These are phyloP conservation scores for Cephalopachus bancanus DNA, from an alignment of 2,797 vertebrate species.

Conservation along the genomic window DNA sequence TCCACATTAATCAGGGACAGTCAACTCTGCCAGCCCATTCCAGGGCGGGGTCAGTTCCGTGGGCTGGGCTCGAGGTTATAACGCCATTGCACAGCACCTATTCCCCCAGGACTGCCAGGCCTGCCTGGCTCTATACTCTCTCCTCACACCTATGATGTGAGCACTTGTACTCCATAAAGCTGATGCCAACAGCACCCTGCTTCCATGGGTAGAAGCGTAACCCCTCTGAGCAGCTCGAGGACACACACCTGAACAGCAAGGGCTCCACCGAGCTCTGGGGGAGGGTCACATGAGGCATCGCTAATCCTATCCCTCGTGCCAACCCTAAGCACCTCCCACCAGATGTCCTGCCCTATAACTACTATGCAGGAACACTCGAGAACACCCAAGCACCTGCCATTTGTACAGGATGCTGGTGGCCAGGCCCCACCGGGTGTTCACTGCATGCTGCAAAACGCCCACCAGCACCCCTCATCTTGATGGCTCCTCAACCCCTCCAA, in stretches of 20 bases:
- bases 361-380: not conserved
- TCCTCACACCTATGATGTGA: not conserved
- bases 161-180: not conserved
- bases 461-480: not conserved
- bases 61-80: not conserved
- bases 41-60: not conserved
- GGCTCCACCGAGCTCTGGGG: not conserved
- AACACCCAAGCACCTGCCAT: rapidly evolving
- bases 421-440: not conserved
- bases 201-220: too few relatives aligned
- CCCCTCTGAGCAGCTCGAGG: not conserved
- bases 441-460: rapidly evolving
- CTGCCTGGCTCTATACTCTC: not conserved
- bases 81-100: not conserved
- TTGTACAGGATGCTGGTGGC: not conserved
- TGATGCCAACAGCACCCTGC: too few relatives aligned
- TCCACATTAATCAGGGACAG: too few relatives aligned
- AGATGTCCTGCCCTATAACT: not conserved
- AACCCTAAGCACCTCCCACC: not conserved
- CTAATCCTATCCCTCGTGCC: not conserved
- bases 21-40: not conserved
- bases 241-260: not conserved
- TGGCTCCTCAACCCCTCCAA: not conserved
- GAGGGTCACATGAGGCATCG: too few relatives aligned
- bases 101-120: not conserved